A percentile compares a stretch with the other conserved stretches of the same genome.
Conservation (phyloP, 2,113 vertebrate genomes). For the Puma concolor region DNA sequence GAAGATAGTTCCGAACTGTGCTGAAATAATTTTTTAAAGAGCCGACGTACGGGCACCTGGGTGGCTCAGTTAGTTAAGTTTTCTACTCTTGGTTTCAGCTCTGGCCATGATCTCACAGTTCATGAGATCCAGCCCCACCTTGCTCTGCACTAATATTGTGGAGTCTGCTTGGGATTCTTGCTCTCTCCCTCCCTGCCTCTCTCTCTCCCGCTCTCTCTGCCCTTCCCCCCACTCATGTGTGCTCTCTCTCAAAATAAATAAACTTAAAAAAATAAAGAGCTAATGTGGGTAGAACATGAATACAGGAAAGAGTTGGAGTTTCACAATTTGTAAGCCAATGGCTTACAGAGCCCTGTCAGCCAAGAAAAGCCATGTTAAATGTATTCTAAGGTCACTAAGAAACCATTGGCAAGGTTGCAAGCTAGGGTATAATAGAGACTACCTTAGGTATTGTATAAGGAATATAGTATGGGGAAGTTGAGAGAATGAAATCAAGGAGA, state of each 20-base stretch:
- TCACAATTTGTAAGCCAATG: background rate
- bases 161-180: too few relatives aligned
- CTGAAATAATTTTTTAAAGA: background rate
- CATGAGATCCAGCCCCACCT: too few relatives aligned
- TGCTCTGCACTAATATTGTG: too few relatives aligned
- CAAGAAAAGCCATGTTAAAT: background rate
- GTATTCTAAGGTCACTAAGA: background rate
- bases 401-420: background rate
- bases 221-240: too few relatives aligned
- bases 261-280: background rate
- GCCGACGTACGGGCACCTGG: too few relatives aligned
- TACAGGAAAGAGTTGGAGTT: background rate
- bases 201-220: too few relatives aligned
- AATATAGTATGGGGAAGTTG: background rate
- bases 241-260: too few relatives aligned
- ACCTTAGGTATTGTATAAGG: background rate
- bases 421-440: background rate
- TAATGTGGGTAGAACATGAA: background rate
- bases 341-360: background rate
- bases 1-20: background rate
- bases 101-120: too few relatives aligned
- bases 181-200: too few relatives aligned
- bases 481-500: background rate
- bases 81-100: too few relatives aligned
- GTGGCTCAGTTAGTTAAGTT: too few relatives aligned